A percentile compares a stretch with the other conserved stretches of the same genome.
phyloP scores from a whole-genome alignment of 1,140 invertebrate genomes.

The Aphaenogaster rudis region DNA sequence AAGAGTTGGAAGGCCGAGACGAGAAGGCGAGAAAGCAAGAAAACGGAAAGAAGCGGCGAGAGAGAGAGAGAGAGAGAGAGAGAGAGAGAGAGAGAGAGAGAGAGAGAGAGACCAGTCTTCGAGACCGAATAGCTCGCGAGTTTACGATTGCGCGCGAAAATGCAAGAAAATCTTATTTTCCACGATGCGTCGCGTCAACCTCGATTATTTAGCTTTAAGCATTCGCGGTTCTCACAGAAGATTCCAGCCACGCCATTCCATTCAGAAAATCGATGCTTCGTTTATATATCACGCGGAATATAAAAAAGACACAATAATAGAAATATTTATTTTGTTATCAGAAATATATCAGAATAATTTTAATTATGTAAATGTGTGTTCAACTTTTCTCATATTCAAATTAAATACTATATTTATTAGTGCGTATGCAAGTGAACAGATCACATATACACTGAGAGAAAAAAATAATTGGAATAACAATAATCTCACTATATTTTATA shows the following conservation, averaged over 20 bases:
- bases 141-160: conserved; percentile 62
- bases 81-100: conserved; percentile 11
- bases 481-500: no score
- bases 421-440: neutral
- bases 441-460: neutral
- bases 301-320: neutral
- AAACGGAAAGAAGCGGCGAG: neutral
- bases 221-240: conserved; percentile 17
- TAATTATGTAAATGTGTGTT: neutral
- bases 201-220: conserved; percentile 56
- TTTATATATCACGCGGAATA: neutral
- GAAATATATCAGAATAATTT: conserved; percentile 5
- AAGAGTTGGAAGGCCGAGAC: conserved; percentile 8
- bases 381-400: neutral
- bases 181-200: conserved; percentile 30
- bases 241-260: neutral
- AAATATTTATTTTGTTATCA: neutral
- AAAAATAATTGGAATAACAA: no score
- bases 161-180: conserved; percentile 60
- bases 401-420: conserved; percentile 2
- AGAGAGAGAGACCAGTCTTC: conserved; percentile 9
- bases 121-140: conserved; percentile 24
- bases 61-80: neutral
- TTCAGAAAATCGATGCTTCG: conserved; percentile 22
- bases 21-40: neutral